Evolutionary conservation across 2,113 vertebrate species (phyloP).

Genomic region (Anser brachyrhynchus): DNA sequence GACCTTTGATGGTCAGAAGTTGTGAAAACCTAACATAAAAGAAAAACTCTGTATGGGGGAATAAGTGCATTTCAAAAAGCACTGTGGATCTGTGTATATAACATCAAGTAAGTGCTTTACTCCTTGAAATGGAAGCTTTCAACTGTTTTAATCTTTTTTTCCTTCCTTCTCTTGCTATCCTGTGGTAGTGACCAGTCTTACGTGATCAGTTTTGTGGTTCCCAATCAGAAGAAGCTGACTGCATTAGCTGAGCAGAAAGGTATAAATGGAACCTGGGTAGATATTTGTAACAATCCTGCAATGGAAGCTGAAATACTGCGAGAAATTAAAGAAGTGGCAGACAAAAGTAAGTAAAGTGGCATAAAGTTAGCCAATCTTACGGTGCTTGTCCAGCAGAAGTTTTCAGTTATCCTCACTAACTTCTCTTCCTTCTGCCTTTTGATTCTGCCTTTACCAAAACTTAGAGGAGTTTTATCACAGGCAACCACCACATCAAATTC

Average conservation of each 20-base stretch:
- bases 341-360: slow-evolving; percentile 84
- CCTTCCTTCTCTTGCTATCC: slow-evolving; percentile 12
- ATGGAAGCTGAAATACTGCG: slow-evolving; percentile 92
- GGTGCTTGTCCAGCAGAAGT: background rate
- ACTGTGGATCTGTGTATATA: background rate
- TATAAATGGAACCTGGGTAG: slow-evolving; percentile 85
- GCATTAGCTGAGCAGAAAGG: slow-evolving; percentile 87
- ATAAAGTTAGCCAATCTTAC: rapidly evolving
- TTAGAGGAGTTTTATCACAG: background rate
- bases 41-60: background rate
- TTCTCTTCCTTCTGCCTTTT: background rate
- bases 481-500: background rate
- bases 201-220: slow-evolving; percentile 97
- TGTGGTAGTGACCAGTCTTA: slow-evolving; percentile 91
- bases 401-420: background rate
- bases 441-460: background rate
- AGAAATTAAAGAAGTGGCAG: slow-evolving; percentile 89
- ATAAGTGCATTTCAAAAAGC: background rate
- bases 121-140: background rate
- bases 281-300: slow-evolving; percentile 90
- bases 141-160: background rate
- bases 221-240: slow-evolving; percentile 91
- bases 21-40: background rate
- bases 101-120: background rate
- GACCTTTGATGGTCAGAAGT: background rate